A percentile compares a stretch with the other conserved stretches of the same genome.
Evolutionary conservation across 2,888 invertebrate genomes (phyloP).

Genomic region (Diaphora mendica): DNA sequence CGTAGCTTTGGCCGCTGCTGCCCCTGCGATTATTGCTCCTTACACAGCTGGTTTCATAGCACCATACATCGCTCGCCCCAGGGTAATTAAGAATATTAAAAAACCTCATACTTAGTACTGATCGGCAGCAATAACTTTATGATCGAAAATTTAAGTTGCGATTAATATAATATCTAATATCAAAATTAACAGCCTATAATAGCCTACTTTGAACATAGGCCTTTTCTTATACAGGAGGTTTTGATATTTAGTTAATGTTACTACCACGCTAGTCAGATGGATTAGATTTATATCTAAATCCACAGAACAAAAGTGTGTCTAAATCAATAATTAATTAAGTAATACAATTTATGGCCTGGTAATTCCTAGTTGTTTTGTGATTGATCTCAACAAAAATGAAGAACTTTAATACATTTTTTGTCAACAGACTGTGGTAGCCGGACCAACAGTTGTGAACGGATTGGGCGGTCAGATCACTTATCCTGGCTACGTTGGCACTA

Average conservation of each 20-base stretch:
- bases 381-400: not conserved
- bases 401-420: not conserved
- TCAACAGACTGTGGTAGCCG: constrained; percentile 75
- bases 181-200: no score
- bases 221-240: no score
- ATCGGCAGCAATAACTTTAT: not conserved
- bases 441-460: constrained; percentile 75
- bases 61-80: constrained; percentile 50
- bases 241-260: no score
- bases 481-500: constrained; percentile 68
- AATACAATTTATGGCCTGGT: no score
- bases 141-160: not conserved
- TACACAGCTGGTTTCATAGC: constrained; percentile 47
- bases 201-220: no score
- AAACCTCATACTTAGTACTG: not conserved
- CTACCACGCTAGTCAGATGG: no score
- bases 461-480: constrained; percentile 54
- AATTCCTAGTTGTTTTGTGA: not conserved
- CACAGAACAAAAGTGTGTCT: no score
- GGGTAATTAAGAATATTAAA: constrained; percentile 55
- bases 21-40: constrained; percentile 70
- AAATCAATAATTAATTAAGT: no score
- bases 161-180: not conserved
- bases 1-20: constrained; percentile 77
- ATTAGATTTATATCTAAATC: no score